phyloP scores from a whole-genome alignment of 1,140 invertebrate species.

The Heliconius hermathena region DNA sequence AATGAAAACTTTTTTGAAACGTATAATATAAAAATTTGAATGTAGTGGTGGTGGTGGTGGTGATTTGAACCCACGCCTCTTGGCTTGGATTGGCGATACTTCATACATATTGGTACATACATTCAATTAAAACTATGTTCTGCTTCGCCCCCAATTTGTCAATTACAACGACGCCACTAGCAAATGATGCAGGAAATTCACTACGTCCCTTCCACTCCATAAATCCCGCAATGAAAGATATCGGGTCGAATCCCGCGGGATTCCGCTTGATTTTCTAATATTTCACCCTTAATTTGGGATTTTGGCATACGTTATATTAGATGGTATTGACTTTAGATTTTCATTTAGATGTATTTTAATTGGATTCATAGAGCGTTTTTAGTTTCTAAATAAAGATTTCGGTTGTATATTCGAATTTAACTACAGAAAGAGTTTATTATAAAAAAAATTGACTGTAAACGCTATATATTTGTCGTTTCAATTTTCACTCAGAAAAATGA shows the following conservation, averaged over 20 bases:
- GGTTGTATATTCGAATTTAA: too few species aligned
- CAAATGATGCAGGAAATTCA: conserved; percentile 38
- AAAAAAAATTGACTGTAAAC: too few species aligned
- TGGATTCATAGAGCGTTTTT: background rate
- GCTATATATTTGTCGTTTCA: too few species aligned
- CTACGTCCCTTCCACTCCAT: conserved; percentile 39
- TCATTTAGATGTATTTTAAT: background rate
- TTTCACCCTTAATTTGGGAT: conserved; percentile 12
- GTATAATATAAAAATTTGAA: too few species aligned
- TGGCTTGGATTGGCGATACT: too few species aligned
- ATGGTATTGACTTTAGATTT: background rate
- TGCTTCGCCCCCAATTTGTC: background rate
- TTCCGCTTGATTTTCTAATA: conserved; percentile 36
- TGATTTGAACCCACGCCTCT: too few species aligned
- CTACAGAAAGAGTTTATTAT: too few species aligned
- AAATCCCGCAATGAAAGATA: conserved; percentile 51
- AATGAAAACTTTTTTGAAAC: too few species aligned
- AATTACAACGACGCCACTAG: conserved; percentile 13
- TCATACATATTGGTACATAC: background rate
- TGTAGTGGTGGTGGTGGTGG: too few species aligned
- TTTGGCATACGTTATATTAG: conserved; percentile 1
- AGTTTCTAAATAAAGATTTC: background rate
- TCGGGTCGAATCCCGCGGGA: conserved; percentile 37
- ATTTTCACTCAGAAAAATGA: too few species aligned
- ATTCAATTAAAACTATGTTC: conserved; percentile 2